These are phyloP conservation scores for Cynaeus angustus DNA, from an alignment of 2,888 invertebrate genomes.

Conservation along the genomic window DNA sequence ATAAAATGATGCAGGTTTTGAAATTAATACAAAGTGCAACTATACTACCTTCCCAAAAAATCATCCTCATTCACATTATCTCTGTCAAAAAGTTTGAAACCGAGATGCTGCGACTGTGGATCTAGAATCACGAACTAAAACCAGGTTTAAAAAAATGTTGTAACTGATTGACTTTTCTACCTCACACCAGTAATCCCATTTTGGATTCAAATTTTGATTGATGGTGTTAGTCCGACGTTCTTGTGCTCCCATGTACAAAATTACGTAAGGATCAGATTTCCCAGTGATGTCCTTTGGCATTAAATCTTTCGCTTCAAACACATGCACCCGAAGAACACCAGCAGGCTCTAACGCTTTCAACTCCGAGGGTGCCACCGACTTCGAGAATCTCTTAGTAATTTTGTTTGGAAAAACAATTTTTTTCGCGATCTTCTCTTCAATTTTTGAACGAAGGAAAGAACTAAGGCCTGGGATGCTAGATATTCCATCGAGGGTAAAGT, in stretches of 20 bases:
- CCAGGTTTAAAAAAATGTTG: not conserved
- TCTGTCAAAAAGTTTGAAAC: conserved; percentile 64
- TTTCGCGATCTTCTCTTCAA: conserved; percentile 69
- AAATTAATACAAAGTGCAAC: conserved; percentile 27
- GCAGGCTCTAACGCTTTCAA: conserved; percentile 93
- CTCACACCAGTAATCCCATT: conserved; percentile 98
- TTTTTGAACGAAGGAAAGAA: conserved; percentile 61
- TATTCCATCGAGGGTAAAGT: conserved; percentile 95
- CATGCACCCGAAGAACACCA: conserved; percentile 94
- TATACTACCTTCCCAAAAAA: conserved; percentile 62
- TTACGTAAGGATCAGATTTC: conserved; percentile 96
- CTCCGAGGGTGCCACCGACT: conserved; percentile 85
- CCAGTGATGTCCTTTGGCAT: conserved; percentile 95
- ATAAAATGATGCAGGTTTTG: too few species aligned
- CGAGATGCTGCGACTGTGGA: conserved; percentile 62
- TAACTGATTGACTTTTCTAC: conserved; percentile 72
- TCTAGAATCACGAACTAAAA: conserved; percentile 64
- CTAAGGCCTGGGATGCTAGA: conserved; percentile 94
- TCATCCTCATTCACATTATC: conserved; percentile 64
- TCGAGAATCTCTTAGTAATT: conserved; percentile 88
- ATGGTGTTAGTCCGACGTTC: conserved; percentile 93
- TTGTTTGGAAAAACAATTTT: conserved; percentile 96
- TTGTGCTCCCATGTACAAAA: conserved; percentile 92
- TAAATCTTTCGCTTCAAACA: conserved; percentile 93
- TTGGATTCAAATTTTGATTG: conserved; percentile 92